Evolutionary conservation across 2,797 vertebrate genomes (phyloP).

Genomic region (Caiman crocodilus): DNA sequence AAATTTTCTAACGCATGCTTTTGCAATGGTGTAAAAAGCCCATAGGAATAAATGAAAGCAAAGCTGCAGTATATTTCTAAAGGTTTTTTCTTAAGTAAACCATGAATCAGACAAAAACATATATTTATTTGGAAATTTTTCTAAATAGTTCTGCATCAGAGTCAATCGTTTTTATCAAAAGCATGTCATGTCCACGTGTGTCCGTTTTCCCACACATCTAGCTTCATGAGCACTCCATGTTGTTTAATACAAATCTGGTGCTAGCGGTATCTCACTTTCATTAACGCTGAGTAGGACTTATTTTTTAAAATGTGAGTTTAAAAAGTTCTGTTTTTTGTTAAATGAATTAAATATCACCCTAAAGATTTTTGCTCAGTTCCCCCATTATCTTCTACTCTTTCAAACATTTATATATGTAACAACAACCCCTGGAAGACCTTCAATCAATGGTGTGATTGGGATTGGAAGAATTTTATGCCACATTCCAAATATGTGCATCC

Average conservation of each 20-base stretch:
- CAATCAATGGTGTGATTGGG: no score
- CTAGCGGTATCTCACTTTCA: background rate
- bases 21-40: background rate
- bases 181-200: no score
- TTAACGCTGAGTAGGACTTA: background rate
- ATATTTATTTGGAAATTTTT: background rate
- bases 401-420: background rate
- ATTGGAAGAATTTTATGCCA: no score
- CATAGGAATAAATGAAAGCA: background rate
- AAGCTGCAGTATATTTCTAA: background rate
- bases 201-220: no score
- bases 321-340: background rate
- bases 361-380: slow-evolving; percentile 21
- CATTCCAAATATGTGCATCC: no score
- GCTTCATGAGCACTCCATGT: no score
- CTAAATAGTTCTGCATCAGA: background rate
- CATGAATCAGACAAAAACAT: background rate
- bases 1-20: background rate
- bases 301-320: background rate
- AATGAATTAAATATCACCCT: background rate
- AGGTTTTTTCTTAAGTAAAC: background rate
- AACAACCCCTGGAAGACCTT: background rate
- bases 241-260: no score
- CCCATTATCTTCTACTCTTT: background rate
- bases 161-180: background rate